Conservation (phyloP, 2,113 vertebrate genomes). For the Neotoma lepida region DNA sequence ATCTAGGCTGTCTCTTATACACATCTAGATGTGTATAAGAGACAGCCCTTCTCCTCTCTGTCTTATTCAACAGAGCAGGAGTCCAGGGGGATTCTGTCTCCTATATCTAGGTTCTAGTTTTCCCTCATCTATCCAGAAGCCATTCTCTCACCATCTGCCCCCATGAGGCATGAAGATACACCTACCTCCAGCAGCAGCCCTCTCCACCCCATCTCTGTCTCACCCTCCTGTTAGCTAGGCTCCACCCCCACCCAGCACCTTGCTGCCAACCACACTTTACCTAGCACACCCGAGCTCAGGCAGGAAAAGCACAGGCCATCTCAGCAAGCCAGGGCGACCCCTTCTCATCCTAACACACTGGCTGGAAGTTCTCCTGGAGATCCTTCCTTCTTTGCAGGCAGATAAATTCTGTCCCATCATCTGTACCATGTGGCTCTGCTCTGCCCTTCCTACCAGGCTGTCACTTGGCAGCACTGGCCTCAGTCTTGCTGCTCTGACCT, state of each 20-base stretch:
- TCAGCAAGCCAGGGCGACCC: not conserved
- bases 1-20: too few species aligned
- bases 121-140: too few species aligned
- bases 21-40: too few species aligned
- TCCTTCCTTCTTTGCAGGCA: not conserved
- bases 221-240: not conserved
- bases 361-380: conserved; percentile 12
- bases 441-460: not conserved
- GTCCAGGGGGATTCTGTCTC: not conserved
- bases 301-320: not conserved
- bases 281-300: not conserved
- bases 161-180: not conserved
- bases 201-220: not conserved
- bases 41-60: not conserved
- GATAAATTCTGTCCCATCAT: not conserved
- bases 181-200: not conserved
- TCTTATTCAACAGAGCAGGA: not conserved
- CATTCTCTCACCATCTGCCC: not conserved
- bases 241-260: not conserved
- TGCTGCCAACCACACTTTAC: not conserved
- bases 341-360: not conserved
- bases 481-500: not conserved
- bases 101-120: not conserved
- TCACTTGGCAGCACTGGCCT: too few species aligned
- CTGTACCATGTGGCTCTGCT: not conserved